Conservation (phyloP, 2,888 invertebrate species). For the Seladonia tumulorum region DNA sequence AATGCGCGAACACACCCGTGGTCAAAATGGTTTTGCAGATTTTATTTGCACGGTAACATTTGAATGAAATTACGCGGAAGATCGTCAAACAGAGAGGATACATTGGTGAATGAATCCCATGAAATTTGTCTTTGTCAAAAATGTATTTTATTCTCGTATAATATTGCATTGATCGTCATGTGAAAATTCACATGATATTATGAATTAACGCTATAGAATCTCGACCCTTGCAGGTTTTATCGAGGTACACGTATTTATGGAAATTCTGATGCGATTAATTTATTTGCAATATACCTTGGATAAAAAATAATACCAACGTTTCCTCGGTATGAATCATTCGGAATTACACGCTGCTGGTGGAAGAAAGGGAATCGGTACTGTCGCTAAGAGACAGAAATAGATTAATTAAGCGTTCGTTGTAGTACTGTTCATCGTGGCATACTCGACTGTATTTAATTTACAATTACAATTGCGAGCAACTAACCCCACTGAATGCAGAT, state of each 20-base stretch:
- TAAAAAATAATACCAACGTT: background rate
- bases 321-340: background rate
- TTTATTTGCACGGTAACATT: background rate
- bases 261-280: background rate
- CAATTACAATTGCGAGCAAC: background rate
- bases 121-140: background rate
- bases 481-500: background rate
- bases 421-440: background rate
- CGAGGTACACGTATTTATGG: background rate
- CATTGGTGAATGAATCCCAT: no score
- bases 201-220: background rate
- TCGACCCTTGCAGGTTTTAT: background rate
- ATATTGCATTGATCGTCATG: background rate
- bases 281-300: background rate
- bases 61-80: background rate
- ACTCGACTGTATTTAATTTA: background rate
- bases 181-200: background rate
- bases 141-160: background rate
- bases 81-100: background rate
- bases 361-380: background rate
- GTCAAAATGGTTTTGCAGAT: background rate
- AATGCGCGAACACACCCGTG: background rate
- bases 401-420: constrained; percentile 8
- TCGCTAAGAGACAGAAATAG: constrained; percentile 1
- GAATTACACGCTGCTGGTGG: background rate